Base-by-base conservation (phyloP, 2,888 invertebrate species). In the Patella depressa region DNA sequence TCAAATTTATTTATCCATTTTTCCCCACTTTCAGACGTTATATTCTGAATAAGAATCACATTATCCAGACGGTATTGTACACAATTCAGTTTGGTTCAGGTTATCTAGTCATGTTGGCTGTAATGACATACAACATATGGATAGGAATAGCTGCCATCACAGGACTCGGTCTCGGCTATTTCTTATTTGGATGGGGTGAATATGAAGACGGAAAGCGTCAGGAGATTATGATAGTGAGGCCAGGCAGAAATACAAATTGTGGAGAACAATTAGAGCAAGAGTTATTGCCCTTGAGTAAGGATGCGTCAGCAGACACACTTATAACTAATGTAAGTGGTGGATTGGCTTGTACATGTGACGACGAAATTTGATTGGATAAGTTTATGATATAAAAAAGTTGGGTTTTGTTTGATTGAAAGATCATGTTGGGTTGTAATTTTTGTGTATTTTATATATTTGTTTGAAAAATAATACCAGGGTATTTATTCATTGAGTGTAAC, bases 101-200 rank as follows among this genome's bases (percentile, higher is more conserved):
- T 55, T 84, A 85, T 76, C 54, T 85, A 1, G 82, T 85, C 34
- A 85, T 85, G 85, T 65, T 85, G 54, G 78, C 81, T 55, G 83
- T 85, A 4, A 85, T 85, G 85, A 83, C 85, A 0, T 85, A 83
- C 70, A 85, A 85, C 76, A 79, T 79, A 15, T 85, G 85, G 85
- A 79, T 84, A 12, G 80, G 83, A n/a, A 59, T 81, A 11, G 79
- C 82, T 70, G 79, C 82, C 9, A 76, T 85, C n/a, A n/a, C 53
- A 29, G 78, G 80, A 9, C 72, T 81, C n/a, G 81, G 81, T 2
- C 14, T 79, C 14, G 81, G 81, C 5, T 81, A 76, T 55, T 81
- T 81, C 70, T 65, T 81, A 45, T 81, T 77, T 75, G 79, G 77
- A 17, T 79, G 79, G 79, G 65, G 65, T 65, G 65, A 65, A 24